Base-by-base conservation (phyloP, 2,888 invertebrate species). In the Ferrisia virgata region DNA sequence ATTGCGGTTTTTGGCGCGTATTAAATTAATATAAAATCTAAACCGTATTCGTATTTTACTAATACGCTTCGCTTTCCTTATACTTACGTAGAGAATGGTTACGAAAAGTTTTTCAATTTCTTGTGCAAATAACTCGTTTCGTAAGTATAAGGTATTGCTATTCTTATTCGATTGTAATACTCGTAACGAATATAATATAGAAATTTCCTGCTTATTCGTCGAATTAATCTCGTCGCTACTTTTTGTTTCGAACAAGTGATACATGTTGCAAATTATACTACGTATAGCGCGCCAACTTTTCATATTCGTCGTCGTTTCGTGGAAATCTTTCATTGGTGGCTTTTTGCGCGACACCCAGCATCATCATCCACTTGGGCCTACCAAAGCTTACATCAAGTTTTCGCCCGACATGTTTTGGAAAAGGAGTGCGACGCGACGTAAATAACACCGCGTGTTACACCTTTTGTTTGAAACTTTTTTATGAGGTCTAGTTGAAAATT, bases 191-290 rank as follows among this genome's bases (percentile, higher is more conserved):
- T n/a, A n/a, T 22, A 9, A 64, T 28, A 64, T 64, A 64, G 43
- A 25, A 28, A 15, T 2, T 25, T 11, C 33, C 31, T 33, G n/a
- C 33, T 33, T 18, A 36, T 72, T 72, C 72, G 33, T 6, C 36
- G 72, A 72, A 72, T 72, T 72, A 72, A 72, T 72, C 36, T 72
- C 72, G 18, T 33, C 72, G 72, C 33, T n/a, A 72, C 72, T 72
- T 72, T 72, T 72, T 72, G 72, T 72, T 72, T 72, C 72, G 33
- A 25, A 22, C 33, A 72, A 33, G 33, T 72, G 72, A 72, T 72
- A 64, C 58, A 72, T 72, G 36, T 33, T 64, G 28, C 58, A 64
- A 64, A n/a, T 64, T 64, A 64, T 28, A 28, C n/a, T n/a, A n/a
- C n/a, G 58, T 11, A 64, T 64, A 33, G 72, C 72, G 72, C 72